A percentile compares a stretch with the other conserved stretches of the same genome.
These are phyloP conservation scores for Lycaena phlaeas DNA, from an alignment of 2,888 invertebrate species.

Conservation along the genomic window DNA sequence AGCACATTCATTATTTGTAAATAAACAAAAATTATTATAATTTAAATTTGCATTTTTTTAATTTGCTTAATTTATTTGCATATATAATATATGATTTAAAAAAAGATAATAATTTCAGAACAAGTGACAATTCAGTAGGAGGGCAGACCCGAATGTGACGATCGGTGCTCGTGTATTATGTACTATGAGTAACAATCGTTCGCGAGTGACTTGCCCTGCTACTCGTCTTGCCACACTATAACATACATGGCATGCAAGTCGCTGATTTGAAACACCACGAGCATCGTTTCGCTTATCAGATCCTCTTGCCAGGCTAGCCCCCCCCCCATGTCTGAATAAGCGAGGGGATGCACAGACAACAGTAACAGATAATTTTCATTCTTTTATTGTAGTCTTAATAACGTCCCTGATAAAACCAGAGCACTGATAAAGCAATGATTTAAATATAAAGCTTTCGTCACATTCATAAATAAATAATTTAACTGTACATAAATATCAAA, in stretches of 20 bases:
- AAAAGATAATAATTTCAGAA: conserved; percentile 33
- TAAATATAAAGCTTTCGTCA: conserved; percentile 20
- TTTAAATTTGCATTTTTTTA: neutral
- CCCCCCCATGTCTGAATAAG: conserved; percentile 35
- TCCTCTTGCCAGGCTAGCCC: too few relatives aligned
- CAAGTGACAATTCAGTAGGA: conserved; percentile 66
- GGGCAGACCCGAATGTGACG: conserved; percentile 48
- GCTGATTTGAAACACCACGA: conserved; percentile 69
- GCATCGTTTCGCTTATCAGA: conserved; percentile 60
- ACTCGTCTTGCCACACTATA: conserved; percentile 64
- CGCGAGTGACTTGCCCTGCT: conserved; percentile 42
- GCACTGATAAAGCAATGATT: conserved; percentile 42
- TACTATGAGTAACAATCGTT: conserved; percentile 60
- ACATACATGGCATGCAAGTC: conserved; percentile 65
- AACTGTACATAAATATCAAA: conserved; percentile 14
- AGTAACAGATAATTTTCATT: conserved; percentile 33
- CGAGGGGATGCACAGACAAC: conserved; percentile 53
- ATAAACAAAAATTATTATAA: too few relatives aligned
- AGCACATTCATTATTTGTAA: too few relatives aligned
- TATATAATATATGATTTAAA: conserved; percentile 8
- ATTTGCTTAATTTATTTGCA: neutral
- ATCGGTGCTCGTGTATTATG: conserved; percentile 49
- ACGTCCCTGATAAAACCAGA: conserved; percentile 63
- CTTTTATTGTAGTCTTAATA: conserved; percentile 43
- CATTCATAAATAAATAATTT: conserved; percentile 18